phyloP scores from a whole-genome alignment of 2,113 vertebrate genomes.

The Crypturellus undulatus region DNA sequence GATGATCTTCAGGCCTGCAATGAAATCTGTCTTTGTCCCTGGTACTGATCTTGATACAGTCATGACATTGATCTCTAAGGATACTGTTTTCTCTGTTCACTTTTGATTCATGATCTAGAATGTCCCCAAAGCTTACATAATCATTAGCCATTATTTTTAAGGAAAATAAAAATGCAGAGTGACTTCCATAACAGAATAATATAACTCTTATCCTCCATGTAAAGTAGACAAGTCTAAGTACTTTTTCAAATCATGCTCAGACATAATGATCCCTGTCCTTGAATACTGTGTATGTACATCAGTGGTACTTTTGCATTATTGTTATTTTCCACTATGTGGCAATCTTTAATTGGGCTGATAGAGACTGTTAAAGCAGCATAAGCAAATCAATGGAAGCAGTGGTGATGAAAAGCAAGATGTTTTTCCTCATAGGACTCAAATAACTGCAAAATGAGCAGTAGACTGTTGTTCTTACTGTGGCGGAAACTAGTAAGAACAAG shows the following conservation, averaged over 20 bases:
- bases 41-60: not conserved
- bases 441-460: not conserved
- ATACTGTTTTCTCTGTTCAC: fast-evolving
- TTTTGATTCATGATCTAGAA: not conserved
- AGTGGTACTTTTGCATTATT: not conserved
- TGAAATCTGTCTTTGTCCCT: not conserved
- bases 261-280: not conserved
- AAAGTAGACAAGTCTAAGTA: not conserved
- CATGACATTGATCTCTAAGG: not conserved
- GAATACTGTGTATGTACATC: not conserved
- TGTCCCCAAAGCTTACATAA: not conserved
- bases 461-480: not conserved
- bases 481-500: not conserved
- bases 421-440: not conserved
- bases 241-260: not conserved
- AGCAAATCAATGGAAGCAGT: not conserved
- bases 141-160: not conserved
- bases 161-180: not conserved
- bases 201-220: not conserved
- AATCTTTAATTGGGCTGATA: not conserved
- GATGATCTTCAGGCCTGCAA: not conserved
- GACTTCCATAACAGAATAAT: not conserved
- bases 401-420: not conserved
- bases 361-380: not conserved
- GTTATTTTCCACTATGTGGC: not conserved